These are phyloP conservation scores for Physocephala rufipes DNA, from an alignment of 2,888 invertebrate genomes.

Conservation along the genomic window DNA sequence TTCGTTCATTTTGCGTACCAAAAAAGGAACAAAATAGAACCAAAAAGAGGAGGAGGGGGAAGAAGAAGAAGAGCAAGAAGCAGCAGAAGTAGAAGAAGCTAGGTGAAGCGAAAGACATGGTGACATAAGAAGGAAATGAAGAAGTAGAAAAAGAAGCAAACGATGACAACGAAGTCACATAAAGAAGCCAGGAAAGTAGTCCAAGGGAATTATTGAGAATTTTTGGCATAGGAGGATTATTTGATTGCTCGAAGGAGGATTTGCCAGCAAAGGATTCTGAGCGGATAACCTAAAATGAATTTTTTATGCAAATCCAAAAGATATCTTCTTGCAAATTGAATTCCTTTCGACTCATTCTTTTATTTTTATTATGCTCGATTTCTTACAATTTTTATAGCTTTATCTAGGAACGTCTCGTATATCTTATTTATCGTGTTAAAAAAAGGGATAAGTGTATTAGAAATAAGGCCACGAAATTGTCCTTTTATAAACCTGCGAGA, in stretches of 20 bases:
- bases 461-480: too few relatives aligned
- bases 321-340: constrained; percentile 63
- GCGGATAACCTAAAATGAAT: constrained; percentile 62
- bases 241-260: constrained; percentile 5
- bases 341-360: constrained; percentile 50
- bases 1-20: constrained; percentile 57
- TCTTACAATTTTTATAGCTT: background rate
- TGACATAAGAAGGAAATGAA: background rate
- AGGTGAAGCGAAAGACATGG: background rate
- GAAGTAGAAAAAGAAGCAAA: background rate
- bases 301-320: constrained; percentile 62
- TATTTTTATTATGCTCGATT: constrained; percentile 23
- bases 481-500: too few relatives aligned
- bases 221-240: constrained; percentile 1
- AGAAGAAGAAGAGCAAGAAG: background rate
- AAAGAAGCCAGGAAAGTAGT: background rate
- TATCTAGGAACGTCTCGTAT: too few relatives aligned
- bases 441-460: too few relatives aligned
- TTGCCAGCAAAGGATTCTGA: constrained; percentile 41
- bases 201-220: background rate
- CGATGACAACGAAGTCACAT: background rate
- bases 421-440: too few relatives aligned
- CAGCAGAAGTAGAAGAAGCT: background rate
- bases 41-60: background rate
- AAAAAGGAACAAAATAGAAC: constrained; percentile 35